phyloP scores from a whole-genome alignment of 2,113 vertebrate genomes.

The Saccopteryx leptura region DNA sequence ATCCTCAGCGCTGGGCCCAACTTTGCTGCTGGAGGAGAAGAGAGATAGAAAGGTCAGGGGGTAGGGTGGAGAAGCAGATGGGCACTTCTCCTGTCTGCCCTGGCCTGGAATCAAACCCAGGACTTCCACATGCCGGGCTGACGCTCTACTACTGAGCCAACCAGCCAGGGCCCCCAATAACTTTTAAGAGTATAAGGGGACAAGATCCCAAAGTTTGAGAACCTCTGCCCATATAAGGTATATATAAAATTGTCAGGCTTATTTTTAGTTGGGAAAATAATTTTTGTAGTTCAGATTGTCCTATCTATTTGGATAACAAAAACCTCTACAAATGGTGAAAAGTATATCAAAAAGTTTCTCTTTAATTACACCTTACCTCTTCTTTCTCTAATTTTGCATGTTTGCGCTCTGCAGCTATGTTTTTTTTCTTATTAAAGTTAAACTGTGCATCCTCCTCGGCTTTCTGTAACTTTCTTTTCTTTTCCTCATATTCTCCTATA shows the following conservation, averaged over 20 bases:
- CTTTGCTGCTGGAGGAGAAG: too few species aligned
- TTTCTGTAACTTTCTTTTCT: constrained; percentile 91
- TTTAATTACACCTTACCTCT: constrained; percentile 89
- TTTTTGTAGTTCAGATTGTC: background rate
- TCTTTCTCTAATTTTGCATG: constrained; percentile 93
- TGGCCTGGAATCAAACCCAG: background rate
- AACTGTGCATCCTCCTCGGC: constrained; percentile 95
- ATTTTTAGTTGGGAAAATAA: background rate
- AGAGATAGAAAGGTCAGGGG: too few species aligned
- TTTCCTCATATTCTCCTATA: constrained; percentile 91
- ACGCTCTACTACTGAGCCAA: background rate
- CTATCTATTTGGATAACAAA: background rate
- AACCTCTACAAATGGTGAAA: background rate
- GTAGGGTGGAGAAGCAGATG: too few species aligned
- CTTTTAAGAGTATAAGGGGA: background rate
- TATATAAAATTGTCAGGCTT: background rate
- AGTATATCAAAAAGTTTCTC: background rate
- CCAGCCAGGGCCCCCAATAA: background rate
- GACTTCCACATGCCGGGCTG: background rate
- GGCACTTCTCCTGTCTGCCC: background rate
- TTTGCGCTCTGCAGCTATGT: constrained; percentile 91
- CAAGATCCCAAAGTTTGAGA: constrained; percentile 9
- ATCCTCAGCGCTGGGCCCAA: too few species aligned
- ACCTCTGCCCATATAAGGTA: background rate
- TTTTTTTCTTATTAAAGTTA: constrained; percentile 95